These are phyloP conservation scores for Ophiodon elongatus DNA, from an alignment of 2,113 vertebrate genomes.

Conservation along the genomic window DNA sequence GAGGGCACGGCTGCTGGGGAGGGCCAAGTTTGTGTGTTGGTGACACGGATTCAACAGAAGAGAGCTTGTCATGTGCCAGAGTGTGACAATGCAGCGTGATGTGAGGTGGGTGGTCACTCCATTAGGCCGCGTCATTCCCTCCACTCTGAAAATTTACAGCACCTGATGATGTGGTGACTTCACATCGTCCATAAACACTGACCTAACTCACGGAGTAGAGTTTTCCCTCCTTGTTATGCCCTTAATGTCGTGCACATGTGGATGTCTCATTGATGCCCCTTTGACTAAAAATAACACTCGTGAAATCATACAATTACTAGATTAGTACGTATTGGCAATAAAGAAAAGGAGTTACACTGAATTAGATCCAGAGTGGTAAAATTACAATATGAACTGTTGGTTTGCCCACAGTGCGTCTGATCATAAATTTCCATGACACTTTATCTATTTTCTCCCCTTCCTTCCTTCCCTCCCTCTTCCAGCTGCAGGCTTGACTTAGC, in stretches of 20 bases:
- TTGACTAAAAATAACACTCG: not conserved
- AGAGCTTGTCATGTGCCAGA: conserved; percentile 43
- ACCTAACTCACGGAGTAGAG: conserved; percentile 15
- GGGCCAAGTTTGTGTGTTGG: conserved; percentile 54
- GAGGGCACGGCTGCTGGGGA: conserved; percentile 30
- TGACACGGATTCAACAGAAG: conserved; percentile 50
- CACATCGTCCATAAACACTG: conserved; percentile 53
- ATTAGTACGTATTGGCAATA: not conserved
- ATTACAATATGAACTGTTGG: not conserved
- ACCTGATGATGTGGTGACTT: conserved; percentile 34
- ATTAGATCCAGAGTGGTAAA: not conserved
- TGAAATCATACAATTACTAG: not conserved
- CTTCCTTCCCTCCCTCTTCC: conserved; percentile 13
- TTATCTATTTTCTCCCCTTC: not conserved
- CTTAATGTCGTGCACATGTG: conserved; percentile 27
- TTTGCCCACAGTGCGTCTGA: conserved; percentile 2
- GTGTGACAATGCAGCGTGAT: conserved; percentile 47
- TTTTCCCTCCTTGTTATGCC: conserved; percentile 18
- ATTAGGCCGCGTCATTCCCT: conserved; percentile 51
- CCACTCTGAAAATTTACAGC: conserved; percentile 35
- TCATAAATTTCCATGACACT: not conserved
- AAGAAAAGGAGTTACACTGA: not conserved
- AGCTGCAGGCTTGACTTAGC: conserved; percentile 32
- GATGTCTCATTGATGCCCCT: not conserved
- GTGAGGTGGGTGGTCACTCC: conserved; percentile 69